Percentiles rank a stretch among this genome's conserved stretches.
These are phyloP conservation scores for Bolborhynchus lineola DNA, from an alignment of 2,113 vertebrate genomes.

Conservation along the genomic window DNA sequence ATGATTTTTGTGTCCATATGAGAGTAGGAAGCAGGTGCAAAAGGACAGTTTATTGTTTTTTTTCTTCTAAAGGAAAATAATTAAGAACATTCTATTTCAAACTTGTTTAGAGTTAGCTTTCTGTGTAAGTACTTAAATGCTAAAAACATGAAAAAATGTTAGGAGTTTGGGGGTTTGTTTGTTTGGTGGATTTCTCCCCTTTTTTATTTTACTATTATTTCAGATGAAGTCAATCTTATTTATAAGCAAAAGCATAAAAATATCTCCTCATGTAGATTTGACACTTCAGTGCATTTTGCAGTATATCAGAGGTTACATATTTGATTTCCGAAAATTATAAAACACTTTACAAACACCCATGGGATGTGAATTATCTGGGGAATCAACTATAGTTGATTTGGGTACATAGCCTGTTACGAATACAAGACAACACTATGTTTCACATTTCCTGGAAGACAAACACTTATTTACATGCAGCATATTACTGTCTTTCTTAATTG, in stretches of 20 bases:
- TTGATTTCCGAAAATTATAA: neutral
- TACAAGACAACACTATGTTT: neutral
- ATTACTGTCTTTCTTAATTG: neutral
- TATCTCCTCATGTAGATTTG: neutral
- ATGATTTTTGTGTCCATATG: neutral
- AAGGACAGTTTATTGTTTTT: neutral
- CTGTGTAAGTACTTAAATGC: neutral
- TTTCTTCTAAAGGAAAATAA: neutral
- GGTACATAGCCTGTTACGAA: neutral
- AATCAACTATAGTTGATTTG: neutral
- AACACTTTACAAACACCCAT: neutral
- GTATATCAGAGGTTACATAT: neutral
- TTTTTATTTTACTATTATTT: neutral
- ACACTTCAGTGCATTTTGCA: neutral
- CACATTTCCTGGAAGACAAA: neutral
- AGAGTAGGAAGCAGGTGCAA: neutral
- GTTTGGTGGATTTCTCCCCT: neutral
- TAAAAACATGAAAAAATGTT: neutral
- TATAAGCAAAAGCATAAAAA: neutral
- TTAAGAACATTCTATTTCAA: neutral
- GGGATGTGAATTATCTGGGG: neutral
- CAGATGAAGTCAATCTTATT: neutral
- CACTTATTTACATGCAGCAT: neutral
- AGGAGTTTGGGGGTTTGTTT: neutral
- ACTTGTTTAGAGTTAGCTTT: neutral